Evolutionary conservation across 2,888 invertebrate species (phyloP), one percentile per base, ranked within the genome.

Genomic region (Protula sp.): DNA sequence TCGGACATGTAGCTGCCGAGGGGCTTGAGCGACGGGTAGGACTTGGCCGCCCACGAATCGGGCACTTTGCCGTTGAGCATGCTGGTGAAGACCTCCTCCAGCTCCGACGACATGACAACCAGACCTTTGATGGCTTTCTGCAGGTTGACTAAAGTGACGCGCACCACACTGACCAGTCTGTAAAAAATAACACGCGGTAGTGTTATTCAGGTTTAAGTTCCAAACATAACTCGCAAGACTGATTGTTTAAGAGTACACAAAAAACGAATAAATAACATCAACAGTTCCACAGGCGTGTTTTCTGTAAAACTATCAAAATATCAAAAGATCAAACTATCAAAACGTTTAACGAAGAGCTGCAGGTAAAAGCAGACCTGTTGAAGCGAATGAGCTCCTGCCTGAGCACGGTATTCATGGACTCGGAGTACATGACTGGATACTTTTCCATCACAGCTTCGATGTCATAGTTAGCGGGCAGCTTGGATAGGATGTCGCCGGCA

Each of bases 341-440:
- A n/a, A n/a, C n/a, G n/a, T n/a, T n/a, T n/a, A n/a, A n/a, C n/a
- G n/a, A n/a, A n/a, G n/a, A n/a, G n/a, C n/a, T n/a, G n/a, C n/a
- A n/a, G n/a, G n/a, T n/a, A n/a, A n/a, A n/a, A n/a, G n/a, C n/a
- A 9, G 9, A 38, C 38, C 38, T 38, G 50, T 24, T 24, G 67
- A 79, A 81, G 29, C 81, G 70, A 65, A 81, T 81, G 54, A 81
- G 67, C 60, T 81, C 81, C 62, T 81, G 81, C 55, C 80, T 65
- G 53, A 81, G 69, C 38, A 81, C 81, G 1, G 81, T 81, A 71
- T 81, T 81, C 80, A 81, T 81, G 0, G 79, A 80, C 61, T 81
- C 80, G 26, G 70, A 66, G 68, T 81, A 81, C 28, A 78, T 53
- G 22, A 81, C 80, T 9, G 81, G 81, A 66, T 79, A 80, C 60